Evolutionary conservation across 2,113 vertebrate genomes (phyloP).

Genomic region (Pachycephala philippinensis): DNA sequence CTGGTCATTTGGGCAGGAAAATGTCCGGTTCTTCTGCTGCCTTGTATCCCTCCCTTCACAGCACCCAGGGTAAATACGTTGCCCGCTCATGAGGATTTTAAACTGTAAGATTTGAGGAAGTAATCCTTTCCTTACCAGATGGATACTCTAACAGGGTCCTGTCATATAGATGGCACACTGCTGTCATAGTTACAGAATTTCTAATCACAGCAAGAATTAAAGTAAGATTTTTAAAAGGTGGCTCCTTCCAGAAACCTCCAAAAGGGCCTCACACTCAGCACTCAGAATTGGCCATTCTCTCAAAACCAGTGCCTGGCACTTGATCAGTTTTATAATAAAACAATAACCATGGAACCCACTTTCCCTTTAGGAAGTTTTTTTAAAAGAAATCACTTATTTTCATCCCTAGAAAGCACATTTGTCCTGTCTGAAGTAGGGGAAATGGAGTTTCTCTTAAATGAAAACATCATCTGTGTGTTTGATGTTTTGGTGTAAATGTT

Average conservation of each 20-base stretch:
- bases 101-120: not conserved
- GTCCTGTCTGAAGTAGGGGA: not conserved
- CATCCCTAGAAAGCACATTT: not conserved
- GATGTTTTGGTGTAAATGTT: not conserved
- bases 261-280: not conserved
- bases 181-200: not conserved
- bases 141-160: not conserved
- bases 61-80: accelerated
- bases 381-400: not conserved
- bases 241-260: not conserved
- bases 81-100: not conserved
- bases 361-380: not conserved
- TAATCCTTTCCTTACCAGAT: not conserved
- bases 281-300: not conserved
- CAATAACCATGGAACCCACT: not conserved
- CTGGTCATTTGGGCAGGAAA: not conserved
- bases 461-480: not conserved
- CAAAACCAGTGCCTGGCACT: not conserved
- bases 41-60: not conserved
- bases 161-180: not conserved
- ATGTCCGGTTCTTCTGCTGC: not conserved
- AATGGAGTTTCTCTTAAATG: not conserved
- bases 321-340: not conserved
- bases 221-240: not conserved
- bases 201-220: not conserved